Evolutionary conservation across 2,113 vertebrate genomes (phyloP), one percentile per base, ranked within the genome.

Genomic region (Rhadina sibilatrix): DNA sequence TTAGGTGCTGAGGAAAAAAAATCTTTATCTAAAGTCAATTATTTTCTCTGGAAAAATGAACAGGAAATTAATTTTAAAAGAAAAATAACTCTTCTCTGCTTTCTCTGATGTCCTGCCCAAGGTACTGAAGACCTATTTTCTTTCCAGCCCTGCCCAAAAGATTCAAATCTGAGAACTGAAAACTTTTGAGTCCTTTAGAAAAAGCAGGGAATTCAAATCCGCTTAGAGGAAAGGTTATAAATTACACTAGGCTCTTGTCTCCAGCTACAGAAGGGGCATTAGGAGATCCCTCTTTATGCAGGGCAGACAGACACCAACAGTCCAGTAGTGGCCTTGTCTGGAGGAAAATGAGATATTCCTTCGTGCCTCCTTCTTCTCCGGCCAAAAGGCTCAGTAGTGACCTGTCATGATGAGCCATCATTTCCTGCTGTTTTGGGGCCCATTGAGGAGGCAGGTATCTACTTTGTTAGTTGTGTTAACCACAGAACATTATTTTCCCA

Each of bases 11-110:
- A 56, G 42, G 49, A 30, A 54, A 25, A 63, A 25, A 69, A 37
- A 46, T 28, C 42, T 83, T 83, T 54, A 47, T 27, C 54, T 16
- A 49, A 83, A 75, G 21, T 47, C 27, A 66, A 38, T n/a, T 74
- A 63, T 92, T 90, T 86, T 33, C 28, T 83, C 38, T 70, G 65
- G 15, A 89, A 46, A 81, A 89, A 81, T 30, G 21, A 92, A 10
- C 6, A 81, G 30, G 10, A 74, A 76, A 92, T 78, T 83, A 25
- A 42, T 86, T 80, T 68, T 0, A 28, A 70, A 77, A 63, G 38
- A 24, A 68, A 93, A 92, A 70, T 22, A 54, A 83, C 25, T 49
- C 35, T 47, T 50, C 25, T 90, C 42, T 84, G 6, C 27, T 72
- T 40, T 75, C 44, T 90, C 52, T 87, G 33, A 56, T 49, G 20